Evolutionary conservation across 2,888 invertebrate genomes (phyloP), one percentile per base, ranked within the genome.

Genomic region (Drosophila melanocephala): DNA sequence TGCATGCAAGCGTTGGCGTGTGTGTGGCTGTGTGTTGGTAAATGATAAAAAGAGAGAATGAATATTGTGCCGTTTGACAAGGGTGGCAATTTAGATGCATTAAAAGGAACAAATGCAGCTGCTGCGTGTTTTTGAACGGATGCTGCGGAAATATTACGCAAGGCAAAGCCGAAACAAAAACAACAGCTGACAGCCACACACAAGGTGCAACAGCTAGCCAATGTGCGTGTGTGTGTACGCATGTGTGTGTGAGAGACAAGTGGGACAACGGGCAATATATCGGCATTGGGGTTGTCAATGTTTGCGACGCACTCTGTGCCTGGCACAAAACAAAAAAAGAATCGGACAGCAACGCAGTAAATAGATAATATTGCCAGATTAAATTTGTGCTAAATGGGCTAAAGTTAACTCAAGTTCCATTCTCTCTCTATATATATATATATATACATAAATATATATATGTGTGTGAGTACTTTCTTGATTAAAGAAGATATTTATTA

Each of bases 81-180:
- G 77, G 80, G 80, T 79, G 61, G 61, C 57, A 52, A 58, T 42
- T 62, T 61, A 70, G 44, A 42, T 57, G 58, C 61, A 56, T 55
- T 35, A 56, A 56, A 57, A 39, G 28, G n/a, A 57, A n/a, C 37
- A 76, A 33, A 50, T 69, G 37, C 32, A 52, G 39, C 50, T 52
- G 26, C 39, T 44, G 59, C 60, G 52, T 69, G 64, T 61, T 51
- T 72, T 65, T 63, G 76, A 30, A 72, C 76, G 75, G 83, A 75
- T 83, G 81, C 81, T 83, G 83, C 76, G 80, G 79, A 83, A 79
- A 67, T 72, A 80, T 83, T 83, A 81, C 83, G 81, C 81, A 81
- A 81, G 80, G 76, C 75, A 68, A 75, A 79, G 50, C 52, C 50
- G 50, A 75, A 26, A 47, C 47, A 47, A 47, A 26, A 72, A 73